A percentile compares a stretch with the other conserved stretches of the same genome.
phyloP scores from a whole-genome alignment of 2,797 vertebrate species.

The Hydrolagus colliei region DNA sequence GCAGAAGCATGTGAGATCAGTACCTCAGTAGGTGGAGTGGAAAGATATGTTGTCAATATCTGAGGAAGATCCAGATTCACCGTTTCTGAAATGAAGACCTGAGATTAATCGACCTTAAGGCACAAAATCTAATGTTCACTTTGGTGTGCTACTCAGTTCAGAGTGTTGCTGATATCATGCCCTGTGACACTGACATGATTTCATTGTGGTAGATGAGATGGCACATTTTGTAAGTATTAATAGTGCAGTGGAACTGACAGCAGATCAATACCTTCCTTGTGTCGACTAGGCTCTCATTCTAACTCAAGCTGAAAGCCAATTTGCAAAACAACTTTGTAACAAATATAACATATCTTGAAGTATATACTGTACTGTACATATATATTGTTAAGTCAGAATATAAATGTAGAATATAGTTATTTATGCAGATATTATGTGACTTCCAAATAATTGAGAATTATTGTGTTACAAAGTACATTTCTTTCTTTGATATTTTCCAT shows the following conservation, averaged over 20 bases:
- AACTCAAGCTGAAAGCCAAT: slow-evolving; percentile 9
- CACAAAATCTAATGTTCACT: neutral
- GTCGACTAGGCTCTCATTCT: neutral
- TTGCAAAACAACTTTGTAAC: neutral
- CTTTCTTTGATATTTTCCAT: neutral
- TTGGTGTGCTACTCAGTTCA: neutral
- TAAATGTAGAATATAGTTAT: neutral
- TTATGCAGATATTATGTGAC: neutral
- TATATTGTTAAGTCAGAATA: neutral
- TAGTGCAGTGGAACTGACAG: neutral
- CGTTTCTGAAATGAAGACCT: neutral
- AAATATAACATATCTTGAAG: neutral
- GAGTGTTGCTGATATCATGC: neutral
- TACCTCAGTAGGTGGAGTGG: neutral
- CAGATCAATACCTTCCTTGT: slow-evolving; percentile 8
- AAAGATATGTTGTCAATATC: neutral
- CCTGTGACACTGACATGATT: neutral
- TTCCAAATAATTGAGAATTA: neutral
- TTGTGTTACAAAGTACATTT: neutral
- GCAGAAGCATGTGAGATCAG: neutral
- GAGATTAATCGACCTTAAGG: neutral
- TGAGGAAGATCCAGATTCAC: neutral
- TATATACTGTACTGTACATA: no score
- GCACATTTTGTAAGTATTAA: neutral
- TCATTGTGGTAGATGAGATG: neutral